Base-by-base conservation (phyloP, 2,113 vertebrate genomes). In the Leptocoma aspasia region DNA sequence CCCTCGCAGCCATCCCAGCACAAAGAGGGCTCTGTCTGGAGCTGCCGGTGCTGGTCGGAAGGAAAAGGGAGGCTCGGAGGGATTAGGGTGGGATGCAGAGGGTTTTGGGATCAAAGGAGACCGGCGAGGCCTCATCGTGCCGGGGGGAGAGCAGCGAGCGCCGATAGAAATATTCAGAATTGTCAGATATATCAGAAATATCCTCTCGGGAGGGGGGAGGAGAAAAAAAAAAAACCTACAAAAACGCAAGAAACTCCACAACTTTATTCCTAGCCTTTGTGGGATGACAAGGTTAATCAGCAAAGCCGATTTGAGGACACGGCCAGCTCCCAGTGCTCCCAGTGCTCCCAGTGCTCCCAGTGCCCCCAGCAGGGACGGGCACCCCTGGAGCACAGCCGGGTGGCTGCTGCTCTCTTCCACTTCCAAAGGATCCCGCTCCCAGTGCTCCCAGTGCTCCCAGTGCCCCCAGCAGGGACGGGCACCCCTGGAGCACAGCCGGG, bases 361-460 rank as follows among this genome's bases (percentile, higher is more conserved):
- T 5, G 42, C 85, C 42, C 13, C 15, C 61, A 7, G 52, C 3
- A 1, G 18, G 54, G 33, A 28, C 1, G 3, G 60, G 41, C 45
- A 11, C 7, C 1, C 11, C 30, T 4, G 14, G 20, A 45, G 42
- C 47, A 28, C 44, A 1, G 5, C 0, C 0, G 1, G 14, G 23
- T 1, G 44, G 33, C n/a, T 13, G 15, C 26, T 41, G 21, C 68
- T 66, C 39, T 2, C 19, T 7, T 4, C n/a, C 6, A 0, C 5
- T 53, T 49, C 63, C 86, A 19, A 7, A 68, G 24, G 22, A 42
- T 57, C 44, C 52, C 26, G 0, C 9, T 45, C 30, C 23, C 0
- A n/a, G n/a, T n/a, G n/a, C n/a, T 33, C 59, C 59, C 59, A 78
- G 52, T 47, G 39, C 64, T 22, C 24, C 21, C 19, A 56, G 31